Evolutionary conservation across 2,113 vertebrate genomes (phyloP).

Genomic region (Jacana jacana): DNA sequence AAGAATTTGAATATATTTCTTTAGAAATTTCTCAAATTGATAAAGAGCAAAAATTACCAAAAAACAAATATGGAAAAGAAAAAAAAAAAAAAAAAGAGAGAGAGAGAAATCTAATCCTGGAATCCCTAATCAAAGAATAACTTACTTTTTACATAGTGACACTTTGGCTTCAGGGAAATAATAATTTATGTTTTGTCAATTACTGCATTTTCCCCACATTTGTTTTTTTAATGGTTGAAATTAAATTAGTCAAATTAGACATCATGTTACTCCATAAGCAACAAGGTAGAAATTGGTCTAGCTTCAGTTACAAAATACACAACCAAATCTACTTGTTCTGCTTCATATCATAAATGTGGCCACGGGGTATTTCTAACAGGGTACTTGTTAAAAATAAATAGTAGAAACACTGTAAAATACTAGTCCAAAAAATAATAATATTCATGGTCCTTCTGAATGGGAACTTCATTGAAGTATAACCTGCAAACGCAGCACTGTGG

Average conservation of each 20-base stretch:
- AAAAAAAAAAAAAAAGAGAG: not conserved
- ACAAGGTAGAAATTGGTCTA: not conserved
- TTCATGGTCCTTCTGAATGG: not conserved
- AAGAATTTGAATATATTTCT: not conserved
- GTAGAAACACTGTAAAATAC: not conserved
- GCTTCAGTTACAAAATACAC: conserved; percentile 41
- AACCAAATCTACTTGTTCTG: conserved; percentile 21
- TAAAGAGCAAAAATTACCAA: not conserved
- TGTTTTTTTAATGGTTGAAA: conserved; percentile 29
- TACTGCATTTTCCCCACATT: not conserved
- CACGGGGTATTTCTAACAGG: not conserved
- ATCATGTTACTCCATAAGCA: not conserved
- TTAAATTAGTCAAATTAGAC: conserved; percentile 43
- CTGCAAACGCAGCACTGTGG: not conserved
- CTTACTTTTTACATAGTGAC: not conserved
- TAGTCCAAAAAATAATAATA: not conserved
- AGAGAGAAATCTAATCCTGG: not conserved
- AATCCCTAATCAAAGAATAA: conserved; percentile 24
- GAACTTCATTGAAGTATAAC: not conserved
- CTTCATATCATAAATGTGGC: not conserved
- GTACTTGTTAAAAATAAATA: not conserved
- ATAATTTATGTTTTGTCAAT: conserved; percentile 33
- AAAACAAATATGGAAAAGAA: not conserved
- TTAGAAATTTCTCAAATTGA: not conserved
- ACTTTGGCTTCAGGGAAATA: conserved; percentile 32